Conservation (phyloP, 2,797 vertebrate species). For the Oryzias sinensis region DNA sequence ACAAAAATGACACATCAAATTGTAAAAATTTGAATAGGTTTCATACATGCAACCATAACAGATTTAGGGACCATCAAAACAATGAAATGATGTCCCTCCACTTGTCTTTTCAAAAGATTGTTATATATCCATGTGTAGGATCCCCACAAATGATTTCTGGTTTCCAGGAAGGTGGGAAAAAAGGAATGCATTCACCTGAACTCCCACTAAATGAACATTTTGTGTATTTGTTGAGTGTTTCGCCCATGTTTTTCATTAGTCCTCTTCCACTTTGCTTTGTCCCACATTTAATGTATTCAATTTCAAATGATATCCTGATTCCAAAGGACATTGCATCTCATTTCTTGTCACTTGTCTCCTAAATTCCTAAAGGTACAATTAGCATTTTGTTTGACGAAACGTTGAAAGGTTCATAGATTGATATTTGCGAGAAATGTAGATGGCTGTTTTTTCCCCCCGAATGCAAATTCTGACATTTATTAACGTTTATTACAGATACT, state of each 20-base stretch:
- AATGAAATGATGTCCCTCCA: too few species aligned
- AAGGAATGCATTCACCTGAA: too few species aligned
- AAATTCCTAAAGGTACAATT: slow-evolving; percentile 99
- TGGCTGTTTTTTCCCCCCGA: slow-evolving; percentile 74
- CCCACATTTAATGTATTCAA: slow-evolving; percentile 92
- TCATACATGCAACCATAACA: too few species aligned
- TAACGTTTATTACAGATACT: slow-evolving; percentile 99
- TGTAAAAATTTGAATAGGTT: too few species aligned
- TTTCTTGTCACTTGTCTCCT: slow-evolving; percentile 99
- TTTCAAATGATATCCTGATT: slow-evolving; percentile 91
- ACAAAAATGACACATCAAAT: too few species aligned
- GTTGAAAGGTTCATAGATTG: slow-evolving; percentile 99
- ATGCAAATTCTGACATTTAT: slow-evolving; percentile 99
- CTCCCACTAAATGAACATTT: too few species aligned
- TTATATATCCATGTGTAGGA: too few species aligned
- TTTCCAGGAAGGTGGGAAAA: too few species aligned
- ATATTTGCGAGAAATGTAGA: slow-evolving; percentile 98
- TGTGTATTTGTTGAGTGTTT: too few species aligned
- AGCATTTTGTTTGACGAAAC: slow-evolving; percentile 99
- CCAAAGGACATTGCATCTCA: slow-evolving; percentile 99
- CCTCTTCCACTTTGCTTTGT: slow-evolving; percentile 68
- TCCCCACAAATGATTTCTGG: too few species aligned
- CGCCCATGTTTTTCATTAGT: background rate
- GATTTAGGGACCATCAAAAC: too few species aligned
- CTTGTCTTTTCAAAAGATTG: too few species aligned